Evolutionary conservation across 2,113 vertebrate genomes (phyloP).

Genomic region (Polypterus senegalus): DNA sequence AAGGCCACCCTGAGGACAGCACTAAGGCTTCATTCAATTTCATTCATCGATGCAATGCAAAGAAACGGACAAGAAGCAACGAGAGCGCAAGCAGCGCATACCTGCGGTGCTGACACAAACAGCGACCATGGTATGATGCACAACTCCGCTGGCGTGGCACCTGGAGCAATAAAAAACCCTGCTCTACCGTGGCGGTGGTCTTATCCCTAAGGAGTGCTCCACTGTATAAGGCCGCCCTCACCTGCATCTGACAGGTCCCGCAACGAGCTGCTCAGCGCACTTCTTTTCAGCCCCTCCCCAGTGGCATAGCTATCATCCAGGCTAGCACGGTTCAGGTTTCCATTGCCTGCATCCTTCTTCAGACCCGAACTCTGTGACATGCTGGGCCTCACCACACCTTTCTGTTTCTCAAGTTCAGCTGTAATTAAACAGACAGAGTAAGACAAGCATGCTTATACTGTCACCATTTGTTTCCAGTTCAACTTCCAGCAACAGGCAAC

Average conservation of each 20-base stretch:
- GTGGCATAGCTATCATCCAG: constrained; percentile 87
- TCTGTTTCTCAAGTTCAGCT: constrained; percentile 96
- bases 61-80: constrained; percentile 29
- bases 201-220: not conserved
- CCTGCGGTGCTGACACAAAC: constrained; percentile 27
- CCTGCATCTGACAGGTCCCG: constrained; percentile 90
- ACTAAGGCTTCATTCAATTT: constrained; percentile 48
- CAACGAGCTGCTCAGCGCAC: constrained; percentile 90
- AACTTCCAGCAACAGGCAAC: not conserved
- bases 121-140: constrained; percentile 21
- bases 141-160: not conserved
- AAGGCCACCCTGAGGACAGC: not conserved
- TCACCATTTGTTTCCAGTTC: too few species aligned
- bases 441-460: not conserved
- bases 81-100: constrained; percentile 5
- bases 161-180: not conserved
- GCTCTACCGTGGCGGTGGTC: too few species aligned
- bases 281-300: constrained; percentile 83
- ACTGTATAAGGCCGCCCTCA: constrained; percentile 36
- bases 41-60: constrained; percentile 48
- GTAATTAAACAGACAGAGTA: constrained; percentile 15
- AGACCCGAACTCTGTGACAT: constrained; percentile 78
- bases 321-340: constrained; percentile 68
- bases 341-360: constrained; percentile 78
- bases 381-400: constrained; percentile 79